Evolutionary conservation across 2,113 vertebrate species (phyloP).

Genomic region (Phocoena phocoena): DNA sequence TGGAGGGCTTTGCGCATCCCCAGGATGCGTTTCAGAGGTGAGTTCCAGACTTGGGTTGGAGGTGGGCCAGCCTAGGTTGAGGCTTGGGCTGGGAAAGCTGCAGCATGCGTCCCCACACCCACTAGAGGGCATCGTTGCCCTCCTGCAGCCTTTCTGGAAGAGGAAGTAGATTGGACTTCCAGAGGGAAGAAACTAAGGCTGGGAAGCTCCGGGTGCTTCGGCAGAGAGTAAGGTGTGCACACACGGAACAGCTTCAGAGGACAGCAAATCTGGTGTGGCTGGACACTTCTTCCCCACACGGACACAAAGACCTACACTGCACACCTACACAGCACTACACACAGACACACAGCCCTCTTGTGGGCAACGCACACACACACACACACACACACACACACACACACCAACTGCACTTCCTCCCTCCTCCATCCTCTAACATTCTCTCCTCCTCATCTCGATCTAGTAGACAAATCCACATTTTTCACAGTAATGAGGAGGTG

Average conservation of each 20-base stretch:
- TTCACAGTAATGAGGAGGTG: neutral
- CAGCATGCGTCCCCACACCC: neutral
- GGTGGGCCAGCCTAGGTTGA: neutral
- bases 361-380: neutral
- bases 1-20: neutral
- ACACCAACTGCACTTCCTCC: neutral
- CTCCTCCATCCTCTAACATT: neutral
- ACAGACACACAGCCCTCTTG: neutral
- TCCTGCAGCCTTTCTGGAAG: neutral
- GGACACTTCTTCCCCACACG: neutral
- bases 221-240: neutral
- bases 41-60: neutral
- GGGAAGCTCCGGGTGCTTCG: neutral
- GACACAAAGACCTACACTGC: neutral
- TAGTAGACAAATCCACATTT: neutral
- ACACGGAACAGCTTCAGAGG: neutral
- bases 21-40: neutral
- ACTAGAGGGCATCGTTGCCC: constrained; percentile 56
- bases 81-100: neutral
- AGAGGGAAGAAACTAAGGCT: neutral
- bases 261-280: neutral
- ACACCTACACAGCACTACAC: neutral
- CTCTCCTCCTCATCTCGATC: neutral
- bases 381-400: neutral
- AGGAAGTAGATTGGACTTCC: neutral